Base-by-base conservation (phyloP, 2,113 vertebrate genomes). In the Elephantulus edwardii region DNA sequence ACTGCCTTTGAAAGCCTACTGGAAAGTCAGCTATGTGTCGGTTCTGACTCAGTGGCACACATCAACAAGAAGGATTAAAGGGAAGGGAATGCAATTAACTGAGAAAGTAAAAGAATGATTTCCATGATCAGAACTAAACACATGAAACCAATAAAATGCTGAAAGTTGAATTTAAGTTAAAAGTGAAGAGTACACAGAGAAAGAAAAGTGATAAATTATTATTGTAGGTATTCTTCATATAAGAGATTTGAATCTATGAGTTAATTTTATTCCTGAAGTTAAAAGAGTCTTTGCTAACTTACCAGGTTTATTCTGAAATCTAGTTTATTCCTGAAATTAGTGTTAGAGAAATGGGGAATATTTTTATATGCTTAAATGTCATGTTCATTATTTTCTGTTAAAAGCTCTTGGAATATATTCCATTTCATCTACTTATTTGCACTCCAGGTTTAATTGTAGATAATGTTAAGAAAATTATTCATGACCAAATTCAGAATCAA, bases 391-490 rank as follows among this genome's bases (percentile, higher is more conserved):
- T 28, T 24, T 50, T 71, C 48, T n/a, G 40, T 77, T 87, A 71
- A 87, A 83, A 79, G 50, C 50, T 83, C 83, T 50, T 83, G 11
- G 44, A 83, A 71, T 83, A 89, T 30, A 88, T 86, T 74, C 20
- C 60, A 70, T 75, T 84, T 88, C 35, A 24, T 90, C 7, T 89
- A 79, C 58, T 35, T 88, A 72, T 72, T 88, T 68, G 58, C 89
- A 76, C 58, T 93, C 90, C 46, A 66, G 24, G 76, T 66, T 9
- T 75, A 90, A 70, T 56, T 83, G 38, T 60, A 82, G 33, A 72
- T 86, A 91, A 78, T 52, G 22, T 16, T 92, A 66, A 94, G 54
- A 76, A 77, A 94, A 72, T 80, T 14, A 91, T 71, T 70, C 86
- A 56, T 83, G 22, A 89, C 19, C n/a, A 83, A 91, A 75, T 83